Conservation (phyloP, 2,888 invertebrate genomes). For the Emesis furor region DNA sequence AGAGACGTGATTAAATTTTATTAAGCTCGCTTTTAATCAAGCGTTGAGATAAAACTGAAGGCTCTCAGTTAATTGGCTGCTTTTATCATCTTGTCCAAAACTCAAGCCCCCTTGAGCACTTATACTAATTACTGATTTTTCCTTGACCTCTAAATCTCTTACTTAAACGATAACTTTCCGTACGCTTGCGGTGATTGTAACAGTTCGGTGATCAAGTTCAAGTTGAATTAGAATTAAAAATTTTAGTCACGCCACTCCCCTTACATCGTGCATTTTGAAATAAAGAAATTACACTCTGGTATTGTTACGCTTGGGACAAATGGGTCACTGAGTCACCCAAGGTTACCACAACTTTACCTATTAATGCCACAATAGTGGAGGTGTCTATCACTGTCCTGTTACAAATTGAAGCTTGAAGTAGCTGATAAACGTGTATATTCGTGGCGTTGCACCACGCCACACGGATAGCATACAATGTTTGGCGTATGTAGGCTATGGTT, state of each 20-base stretch:
- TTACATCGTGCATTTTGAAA: background rate
- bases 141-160: background rate
- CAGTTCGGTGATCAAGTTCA: background rate
- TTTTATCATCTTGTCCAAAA: constrained; percentile 7
- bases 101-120: background rate
- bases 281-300: too few species aligned
- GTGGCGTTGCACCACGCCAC: too few species aligned
- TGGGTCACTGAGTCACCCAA: too few species aligned
- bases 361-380: too few species aligned
- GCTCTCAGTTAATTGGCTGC: constrained; percentile 13
- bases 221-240: background rate
- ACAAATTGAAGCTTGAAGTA: too few species aligned
- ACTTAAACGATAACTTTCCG: background rate
- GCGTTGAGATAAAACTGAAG: constrained; percentile 2
- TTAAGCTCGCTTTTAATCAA: constrained; percentile 21
- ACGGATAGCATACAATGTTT: too few species aligned
- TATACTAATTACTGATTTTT: background rate
- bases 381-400: too few species aligned
- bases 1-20: constrained; percentile 27
- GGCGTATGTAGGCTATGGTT: too few species aligned
- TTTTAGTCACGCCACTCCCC: background rate
- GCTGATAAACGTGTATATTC: too few species aligned
- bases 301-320: too few species aligned
- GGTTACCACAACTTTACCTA: too few species aligned
- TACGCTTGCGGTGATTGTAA: background rate